Conservation (phyloP, 1,140 invertebrate species). For the Tribolium castaneum region DNA sequence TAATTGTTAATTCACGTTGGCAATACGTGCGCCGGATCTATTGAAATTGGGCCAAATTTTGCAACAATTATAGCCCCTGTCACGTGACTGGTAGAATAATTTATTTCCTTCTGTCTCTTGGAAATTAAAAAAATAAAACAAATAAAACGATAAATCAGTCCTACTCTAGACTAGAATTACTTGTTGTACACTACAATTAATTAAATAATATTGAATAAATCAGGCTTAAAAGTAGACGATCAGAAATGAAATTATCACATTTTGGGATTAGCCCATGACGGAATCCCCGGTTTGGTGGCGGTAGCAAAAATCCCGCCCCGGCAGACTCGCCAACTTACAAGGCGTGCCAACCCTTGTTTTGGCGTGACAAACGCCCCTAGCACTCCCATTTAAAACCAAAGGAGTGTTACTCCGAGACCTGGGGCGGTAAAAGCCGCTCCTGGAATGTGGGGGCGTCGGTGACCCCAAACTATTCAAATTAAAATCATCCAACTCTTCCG, state of each 20-base stretch:
- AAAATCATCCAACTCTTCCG: constrained; percentile 45
- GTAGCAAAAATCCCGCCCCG: constrained; percentile 59
- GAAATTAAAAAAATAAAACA: not conserved
- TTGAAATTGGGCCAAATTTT: not conserved
- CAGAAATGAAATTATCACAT: constrained; percentile 7
- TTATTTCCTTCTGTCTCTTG: not conserved
- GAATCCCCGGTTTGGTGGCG: constrained; percentile 53
- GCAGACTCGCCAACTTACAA: constrained; percentile 55
- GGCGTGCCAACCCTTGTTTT: constrained; percentile 59
- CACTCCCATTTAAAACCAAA: constrained; percentile 42
- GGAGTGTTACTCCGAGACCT: constrained; percentile 56
- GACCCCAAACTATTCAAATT: constrained; percentile 41
- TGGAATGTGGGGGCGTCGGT: constrained; percentile 58
- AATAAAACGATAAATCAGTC: not conserved
- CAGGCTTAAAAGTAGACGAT: not conserved
- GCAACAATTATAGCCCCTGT: not conserved
- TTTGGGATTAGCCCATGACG: constrained; percentile 48
- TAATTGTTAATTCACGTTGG: not conserved
- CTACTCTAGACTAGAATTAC: constrained; percentile 11
- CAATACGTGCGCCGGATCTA: not conserved
- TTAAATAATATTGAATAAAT: not conserved
- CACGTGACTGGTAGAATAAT: not conserved
- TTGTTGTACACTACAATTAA: not conserved
- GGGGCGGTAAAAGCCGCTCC: constrained; percentile 49
- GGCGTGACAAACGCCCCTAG: constrained; percentile 53